These are phyloP conservation scores for Torymus aiolomorphi DNA, from an alignment of 2,888 invertebrate genomes.

Conservation along the genomic window DNA sequence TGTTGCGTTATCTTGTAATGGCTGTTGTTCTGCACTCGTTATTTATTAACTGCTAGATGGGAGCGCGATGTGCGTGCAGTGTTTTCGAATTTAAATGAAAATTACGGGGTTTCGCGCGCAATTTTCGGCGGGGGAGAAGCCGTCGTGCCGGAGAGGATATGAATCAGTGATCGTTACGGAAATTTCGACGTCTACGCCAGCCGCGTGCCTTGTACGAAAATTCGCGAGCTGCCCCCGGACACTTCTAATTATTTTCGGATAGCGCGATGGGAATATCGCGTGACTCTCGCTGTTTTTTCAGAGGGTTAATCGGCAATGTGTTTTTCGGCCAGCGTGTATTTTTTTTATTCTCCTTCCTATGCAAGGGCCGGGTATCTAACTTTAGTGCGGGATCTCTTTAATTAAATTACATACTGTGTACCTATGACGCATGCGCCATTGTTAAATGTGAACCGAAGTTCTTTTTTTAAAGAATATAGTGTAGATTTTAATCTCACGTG, in stretches of 20 bases:
- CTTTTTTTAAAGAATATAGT: background rate
- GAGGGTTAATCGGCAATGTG: conserved; percentile 9
- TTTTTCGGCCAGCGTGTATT: conserved; percentile 8
- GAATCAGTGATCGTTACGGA: conserved; percentile 15
- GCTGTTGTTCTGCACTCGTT: too few relatives aligned
- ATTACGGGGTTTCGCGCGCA: conserved; percentile 24
- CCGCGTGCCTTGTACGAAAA: background rate
- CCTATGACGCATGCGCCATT: background rate
- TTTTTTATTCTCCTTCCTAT: background rate
- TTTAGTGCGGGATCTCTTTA: background rate
- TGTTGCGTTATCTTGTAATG: background rate
- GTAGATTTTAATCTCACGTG: background rate
- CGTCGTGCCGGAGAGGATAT: conserved; percentile 4
- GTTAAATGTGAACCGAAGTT: conserved; percentile 12
- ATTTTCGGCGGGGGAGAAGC: conserved; percentile 1
- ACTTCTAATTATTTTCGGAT: conserved; percentile 45
- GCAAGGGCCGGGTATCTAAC: conserved; percentile 5
- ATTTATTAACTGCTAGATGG: too few relatives aligned
- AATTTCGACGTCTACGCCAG: conserved; percentile 17
- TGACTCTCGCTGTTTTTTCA: conserved; percentile 26
- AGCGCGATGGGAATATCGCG: conserved; percentile 34
- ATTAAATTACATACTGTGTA: conserved; percentile 10
- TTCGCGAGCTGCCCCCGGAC: conserved; percentile 4
- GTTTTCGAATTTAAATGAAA: conserved; percentile 29
- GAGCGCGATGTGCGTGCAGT: too few relatives aligned